Percentiles rank a stretch among this genome's conserved stretches.
phyloP scores from a whole-genome alignment of 2,888 invertebrate genomes.

The Synergus japonicus region DNA sequence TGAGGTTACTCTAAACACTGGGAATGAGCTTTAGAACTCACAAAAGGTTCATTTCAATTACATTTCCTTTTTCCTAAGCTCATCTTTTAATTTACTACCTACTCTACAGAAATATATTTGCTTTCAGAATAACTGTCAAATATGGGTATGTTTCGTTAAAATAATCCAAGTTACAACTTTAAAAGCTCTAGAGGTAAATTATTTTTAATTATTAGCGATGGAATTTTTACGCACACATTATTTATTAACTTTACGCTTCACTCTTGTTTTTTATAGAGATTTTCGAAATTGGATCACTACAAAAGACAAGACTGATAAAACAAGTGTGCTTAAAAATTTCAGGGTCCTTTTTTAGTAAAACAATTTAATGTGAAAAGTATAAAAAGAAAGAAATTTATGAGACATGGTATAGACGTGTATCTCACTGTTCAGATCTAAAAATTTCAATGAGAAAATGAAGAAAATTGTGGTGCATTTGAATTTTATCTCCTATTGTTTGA shows the following conservation, averaged over 20 bases:
- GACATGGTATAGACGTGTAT: neutral
- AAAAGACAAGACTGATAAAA: no score
- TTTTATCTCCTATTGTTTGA: constrained; percentile 8
- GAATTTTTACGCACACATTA: no score
- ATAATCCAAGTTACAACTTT: no score
- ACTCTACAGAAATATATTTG: constrained; percentile 5
- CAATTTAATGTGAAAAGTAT: neutral
- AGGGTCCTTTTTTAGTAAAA: neutral
- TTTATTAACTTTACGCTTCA: no score
- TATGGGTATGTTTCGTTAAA: no score
- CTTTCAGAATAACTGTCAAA: neutral
- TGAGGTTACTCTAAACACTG: constrained; percentile 51
- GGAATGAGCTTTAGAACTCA: constrained; percentile 43
- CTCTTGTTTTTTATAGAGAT: no score
- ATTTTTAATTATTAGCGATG: neutral
- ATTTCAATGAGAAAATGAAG: neutral
- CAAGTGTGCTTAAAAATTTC: no score
- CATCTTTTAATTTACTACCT: constrained; percentile 23
- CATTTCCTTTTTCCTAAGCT: neutral
- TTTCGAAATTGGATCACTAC: no score
- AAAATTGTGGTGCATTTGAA: neutral
- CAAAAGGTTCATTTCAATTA: neutral
- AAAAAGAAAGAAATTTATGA: neutral
- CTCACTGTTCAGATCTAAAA: neutral
- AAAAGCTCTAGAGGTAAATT: neutral